Evolutionary conservation across 2,797 vertebrate species (phyloP).

Genomic region (Chromis chromis): DNA sequence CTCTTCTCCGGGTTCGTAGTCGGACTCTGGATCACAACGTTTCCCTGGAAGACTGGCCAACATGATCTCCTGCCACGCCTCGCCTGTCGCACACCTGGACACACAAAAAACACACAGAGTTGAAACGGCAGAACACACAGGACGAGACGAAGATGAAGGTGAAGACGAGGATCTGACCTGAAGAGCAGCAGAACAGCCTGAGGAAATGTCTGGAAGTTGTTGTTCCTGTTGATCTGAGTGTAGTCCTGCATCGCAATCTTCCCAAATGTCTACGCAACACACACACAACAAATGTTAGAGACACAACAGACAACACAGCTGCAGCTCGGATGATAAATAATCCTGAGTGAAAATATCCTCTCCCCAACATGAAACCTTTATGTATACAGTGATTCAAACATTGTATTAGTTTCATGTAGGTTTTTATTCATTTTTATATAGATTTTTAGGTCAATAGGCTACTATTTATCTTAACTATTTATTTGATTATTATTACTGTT

Average conservation of each 20-base stretch:
- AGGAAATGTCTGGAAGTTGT: slow-evolving; percentile 99
- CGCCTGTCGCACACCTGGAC: slow-evolving; percentile 95
- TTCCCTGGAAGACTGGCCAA: slow-evolving; percentile 94
- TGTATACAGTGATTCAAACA: no score
- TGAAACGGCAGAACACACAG: no score
- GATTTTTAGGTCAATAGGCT: no score
- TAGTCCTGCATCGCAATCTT: slow-evolving; percentile 95
- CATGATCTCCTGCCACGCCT: slow-evolving; percentile 99
- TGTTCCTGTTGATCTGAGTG: slow-evolving; percentile 97
- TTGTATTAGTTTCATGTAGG: no score
- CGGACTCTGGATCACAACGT: slow-evolving; percentile 93
- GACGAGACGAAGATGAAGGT: no score
- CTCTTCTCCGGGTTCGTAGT: slow-evolving; percentile 92
- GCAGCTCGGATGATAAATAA: no score
- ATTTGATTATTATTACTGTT: no score
- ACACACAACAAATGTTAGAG: slow-evolving; percentile 10
- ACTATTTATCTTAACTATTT: no score
- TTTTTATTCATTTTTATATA: no score
- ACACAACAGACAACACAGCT: no score
- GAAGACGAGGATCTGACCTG: slow-evolving; percentile 84
- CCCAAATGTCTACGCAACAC: slow-evolving; percentile 89
- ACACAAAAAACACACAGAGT: slow-evolving; percentile 21
- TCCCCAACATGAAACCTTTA: no score
- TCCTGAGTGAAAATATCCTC: no score
- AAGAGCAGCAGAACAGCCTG: slow-evolving; percentile 96